Percentiles rank a stretch among this genome's conserved stretches.
phyloP scores from a whole-genome alignment of 2,113 vertebrate species.

The Parus major region DNA sequence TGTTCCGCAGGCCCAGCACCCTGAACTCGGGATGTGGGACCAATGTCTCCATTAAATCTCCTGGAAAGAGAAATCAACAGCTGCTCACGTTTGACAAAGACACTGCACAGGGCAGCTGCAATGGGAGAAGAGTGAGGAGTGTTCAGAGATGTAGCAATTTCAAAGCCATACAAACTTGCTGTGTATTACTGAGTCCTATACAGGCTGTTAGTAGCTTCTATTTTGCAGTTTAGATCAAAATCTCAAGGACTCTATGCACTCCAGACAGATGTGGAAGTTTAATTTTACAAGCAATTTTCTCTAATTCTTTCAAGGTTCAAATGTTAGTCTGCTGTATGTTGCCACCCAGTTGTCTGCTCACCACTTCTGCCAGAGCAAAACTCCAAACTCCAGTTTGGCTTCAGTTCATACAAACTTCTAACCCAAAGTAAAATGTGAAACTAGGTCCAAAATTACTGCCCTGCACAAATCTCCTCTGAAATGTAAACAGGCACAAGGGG shows the following conservation, averaged over 20 bases:
- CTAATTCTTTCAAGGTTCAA: not conserved
- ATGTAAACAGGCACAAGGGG: not conserved
- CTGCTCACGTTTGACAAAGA: not conserved
- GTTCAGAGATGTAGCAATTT: not conserved
- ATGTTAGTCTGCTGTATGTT: not conserved
- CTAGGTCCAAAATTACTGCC: not conserved
- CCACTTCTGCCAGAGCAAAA: not conserved
- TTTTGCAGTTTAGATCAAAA: not conserved
- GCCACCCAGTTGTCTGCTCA: not conserved
- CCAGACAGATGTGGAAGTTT: not conserved
- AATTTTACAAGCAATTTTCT: not conserved
- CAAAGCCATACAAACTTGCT: not conserved
- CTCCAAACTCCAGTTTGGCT: not conserved
- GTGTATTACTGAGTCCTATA: not conserved
- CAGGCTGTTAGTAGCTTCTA: not conserved
- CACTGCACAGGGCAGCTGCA: not conserved
- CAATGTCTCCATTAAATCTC: constrained; percentile 85
- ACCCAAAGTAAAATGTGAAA: not conserved
- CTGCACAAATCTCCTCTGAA: not conserved
- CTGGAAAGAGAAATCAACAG: constrained; percentile 67
- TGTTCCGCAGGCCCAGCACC: constrained; percentile 85
- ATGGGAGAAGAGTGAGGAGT: not conserved
- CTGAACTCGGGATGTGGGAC: constrained; percentile 93
- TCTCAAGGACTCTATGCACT: not conserved
- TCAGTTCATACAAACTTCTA: not conserved